These are phyloP conservation scores for Ophonus ardosiacus DNA, from an alignment of 2,888 invertebrate species.

Conservation along the genomic window DNA sequence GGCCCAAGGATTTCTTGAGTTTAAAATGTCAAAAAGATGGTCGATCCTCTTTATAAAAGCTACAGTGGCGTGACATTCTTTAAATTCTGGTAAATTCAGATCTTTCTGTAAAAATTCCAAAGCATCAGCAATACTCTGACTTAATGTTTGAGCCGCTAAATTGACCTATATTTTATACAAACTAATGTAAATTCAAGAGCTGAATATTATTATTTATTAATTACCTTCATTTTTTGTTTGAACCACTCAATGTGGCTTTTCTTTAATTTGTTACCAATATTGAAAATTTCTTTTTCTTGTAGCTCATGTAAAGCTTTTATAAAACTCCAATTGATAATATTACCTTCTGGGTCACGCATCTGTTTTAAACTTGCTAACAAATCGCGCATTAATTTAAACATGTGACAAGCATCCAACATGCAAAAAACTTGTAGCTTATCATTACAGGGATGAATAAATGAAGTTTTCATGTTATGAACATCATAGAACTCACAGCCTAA, in stretches of 20 bases:
- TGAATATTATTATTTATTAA: background rate
- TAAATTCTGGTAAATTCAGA: background rate
- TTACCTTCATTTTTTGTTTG: constrained; percentile 17
- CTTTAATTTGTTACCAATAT: background rate
- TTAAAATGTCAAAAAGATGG: constrained; percentile 25
- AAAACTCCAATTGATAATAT: background rate
- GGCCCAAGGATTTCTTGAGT: constrained; percentile 10
- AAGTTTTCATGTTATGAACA: background rate
- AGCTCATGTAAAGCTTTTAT: background rate
- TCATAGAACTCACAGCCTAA: background rate
- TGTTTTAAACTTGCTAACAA: background rate
- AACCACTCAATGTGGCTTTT: background rate
- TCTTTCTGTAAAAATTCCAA: background rate
- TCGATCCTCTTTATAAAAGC: constrained; percentile 18
- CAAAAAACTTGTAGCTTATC: constrained; percentile 3
- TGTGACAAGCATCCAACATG: constrained; percentile 7
- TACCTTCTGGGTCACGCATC: background rate
- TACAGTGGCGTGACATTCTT: constrained; percentile 6
- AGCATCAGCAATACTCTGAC: constrained; percentile 18
- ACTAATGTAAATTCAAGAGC: background rate
- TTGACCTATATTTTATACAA: background rate
- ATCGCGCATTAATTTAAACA: background rate
- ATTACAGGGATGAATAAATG: background rate
- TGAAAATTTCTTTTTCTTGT: background rate
- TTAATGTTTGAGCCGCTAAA: constrained; percentile 10